phyloP scores from a whole-genome alignment of 2,113 vertebrate genomes.

The Sterrhoptilus dennistouni region DNA sequence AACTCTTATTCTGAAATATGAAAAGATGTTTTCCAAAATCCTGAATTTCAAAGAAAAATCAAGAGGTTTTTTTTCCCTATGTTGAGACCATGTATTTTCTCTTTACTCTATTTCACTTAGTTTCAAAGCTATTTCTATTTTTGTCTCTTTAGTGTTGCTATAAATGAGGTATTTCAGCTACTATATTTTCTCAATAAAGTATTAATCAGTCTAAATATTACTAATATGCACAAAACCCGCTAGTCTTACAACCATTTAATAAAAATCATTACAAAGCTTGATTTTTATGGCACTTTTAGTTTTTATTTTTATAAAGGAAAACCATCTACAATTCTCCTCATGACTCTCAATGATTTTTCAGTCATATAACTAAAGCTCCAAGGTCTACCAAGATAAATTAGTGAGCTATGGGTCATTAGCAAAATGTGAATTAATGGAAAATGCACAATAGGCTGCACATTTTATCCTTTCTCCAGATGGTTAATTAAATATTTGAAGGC shows the following conservation, averaged over 20 bases:
- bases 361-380: not conserved
- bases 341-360: not conserved
- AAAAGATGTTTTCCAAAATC: not conserved
- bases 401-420: not conserved
- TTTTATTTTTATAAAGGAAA: not conserved
- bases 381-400: not conserved
- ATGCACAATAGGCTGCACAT: not conserved
- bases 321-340: not conserved
- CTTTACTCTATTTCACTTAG: not conserved
- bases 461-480: not conserved
- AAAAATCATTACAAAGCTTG: not conserved
- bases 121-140: not conserved
- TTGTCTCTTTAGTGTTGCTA: not conserved
- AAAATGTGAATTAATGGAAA: slow-evolving; percentile 20
- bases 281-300: not conserved
- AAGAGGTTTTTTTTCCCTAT: not conserved
- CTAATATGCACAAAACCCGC: not conserved
- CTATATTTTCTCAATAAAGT: not conserved
- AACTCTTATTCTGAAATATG: not conserved
- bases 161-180: not conserved
- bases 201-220: not conserved
- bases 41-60: not conserved
- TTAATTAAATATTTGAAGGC: slow-evolving; percentile 19
- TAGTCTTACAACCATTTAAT: not conserved
- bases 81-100: not conserved